Conservation (phyloP, 2,888 invertebrate species). For the Frankliniella intonsa region DNA sequence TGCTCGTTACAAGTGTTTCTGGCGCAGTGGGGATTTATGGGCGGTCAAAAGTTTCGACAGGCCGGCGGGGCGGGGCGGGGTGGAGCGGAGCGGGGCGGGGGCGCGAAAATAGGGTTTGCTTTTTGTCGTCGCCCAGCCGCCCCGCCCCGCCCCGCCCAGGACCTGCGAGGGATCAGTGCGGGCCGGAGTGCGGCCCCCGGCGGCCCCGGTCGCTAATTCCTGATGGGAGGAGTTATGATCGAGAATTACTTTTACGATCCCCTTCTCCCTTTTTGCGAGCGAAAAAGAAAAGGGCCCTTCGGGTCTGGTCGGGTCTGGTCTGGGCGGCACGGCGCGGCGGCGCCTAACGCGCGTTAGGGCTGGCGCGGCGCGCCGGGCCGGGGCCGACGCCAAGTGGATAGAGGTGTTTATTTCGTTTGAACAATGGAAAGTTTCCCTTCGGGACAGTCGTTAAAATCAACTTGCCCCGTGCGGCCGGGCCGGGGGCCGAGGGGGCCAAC, state of each 20-base stretch:
- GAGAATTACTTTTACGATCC: background rate
- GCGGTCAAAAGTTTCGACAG: constrained; percentile 3
- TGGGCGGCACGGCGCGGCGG: background rate
- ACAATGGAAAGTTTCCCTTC: constrained; percentile 16
- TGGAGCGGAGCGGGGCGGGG: background rate
- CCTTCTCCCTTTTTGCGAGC: background rate
- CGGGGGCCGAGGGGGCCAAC: background rate
- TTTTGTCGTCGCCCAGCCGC: background rate
- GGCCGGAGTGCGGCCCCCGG: background rate
- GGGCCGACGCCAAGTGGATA: background rate
- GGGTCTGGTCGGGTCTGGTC: background rate
- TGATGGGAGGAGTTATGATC: constrained; percentile 5
- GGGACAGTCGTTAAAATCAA: background rate
- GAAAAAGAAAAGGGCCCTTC: background rate
- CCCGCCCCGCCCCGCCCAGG: background rate
- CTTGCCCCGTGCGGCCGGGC: background rate
- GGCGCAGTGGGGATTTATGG: constrained; percentile 10
- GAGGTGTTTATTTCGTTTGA: constrained; percentile 13
- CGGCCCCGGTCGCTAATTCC: background rate
- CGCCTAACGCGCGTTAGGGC: background rate
- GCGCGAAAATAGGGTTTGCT: constrained; percentile 1
- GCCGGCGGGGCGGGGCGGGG: background rate
- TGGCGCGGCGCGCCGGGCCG: background rate
- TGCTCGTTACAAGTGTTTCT: constrained; percentile 18
- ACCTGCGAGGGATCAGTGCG: background rate